These are phyloP conservation scores for Condylura cristata DNA, from an alignment of 2,113 vertebrate genomes.

Conservation along the genomic window DNA sequence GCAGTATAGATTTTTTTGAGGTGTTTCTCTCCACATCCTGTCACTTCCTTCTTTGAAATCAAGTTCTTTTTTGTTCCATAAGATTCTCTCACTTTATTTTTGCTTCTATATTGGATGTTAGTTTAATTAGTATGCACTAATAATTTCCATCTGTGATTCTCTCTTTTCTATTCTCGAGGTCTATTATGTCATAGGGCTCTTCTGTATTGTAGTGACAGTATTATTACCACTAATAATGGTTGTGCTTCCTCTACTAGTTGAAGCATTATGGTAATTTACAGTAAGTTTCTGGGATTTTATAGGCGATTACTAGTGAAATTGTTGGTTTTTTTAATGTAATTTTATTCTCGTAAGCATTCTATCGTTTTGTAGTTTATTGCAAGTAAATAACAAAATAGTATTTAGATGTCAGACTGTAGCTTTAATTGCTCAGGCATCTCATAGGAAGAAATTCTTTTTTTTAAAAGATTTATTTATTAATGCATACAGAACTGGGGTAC, in stretches of 20 bases:
- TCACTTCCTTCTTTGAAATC: neutral
- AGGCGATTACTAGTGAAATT: neutral
- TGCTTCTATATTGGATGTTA: neutral
- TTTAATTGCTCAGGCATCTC: constrained; percentile 42
- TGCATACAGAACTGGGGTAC: too few species aligned
- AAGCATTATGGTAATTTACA: neutral
- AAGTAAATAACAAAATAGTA: neutral
- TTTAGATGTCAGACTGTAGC: constrained; percentile 37
- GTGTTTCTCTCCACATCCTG: neutral
- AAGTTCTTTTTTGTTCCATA: neutral
- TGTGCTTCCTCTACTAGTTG: neutral
- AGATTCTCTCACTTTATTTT: neutral
- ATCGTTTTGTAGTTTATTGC: neutral
- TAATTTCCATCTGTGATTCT: neutral
- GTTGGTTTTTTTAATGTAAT: neutral
- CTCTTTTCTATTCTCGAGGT: neutral
- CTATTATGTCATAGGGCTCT: neutral
- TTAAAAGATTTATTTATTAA: too few species aligned
- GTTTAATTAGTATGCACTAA: neutral
- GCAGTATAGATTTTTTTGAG: neutral
- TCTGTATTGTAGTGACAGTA: neutral
- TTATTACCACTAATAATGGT: neutral
- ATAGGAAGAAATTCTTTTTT: constrained; percentile 62
- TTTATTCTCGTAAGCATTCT: constrained; percentile 46
- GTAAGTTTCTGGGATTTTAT: neutral